Conservation (phyloP, 2,888 invertebrate genomes). For the Zaprionus bogoriensis region DNA sequence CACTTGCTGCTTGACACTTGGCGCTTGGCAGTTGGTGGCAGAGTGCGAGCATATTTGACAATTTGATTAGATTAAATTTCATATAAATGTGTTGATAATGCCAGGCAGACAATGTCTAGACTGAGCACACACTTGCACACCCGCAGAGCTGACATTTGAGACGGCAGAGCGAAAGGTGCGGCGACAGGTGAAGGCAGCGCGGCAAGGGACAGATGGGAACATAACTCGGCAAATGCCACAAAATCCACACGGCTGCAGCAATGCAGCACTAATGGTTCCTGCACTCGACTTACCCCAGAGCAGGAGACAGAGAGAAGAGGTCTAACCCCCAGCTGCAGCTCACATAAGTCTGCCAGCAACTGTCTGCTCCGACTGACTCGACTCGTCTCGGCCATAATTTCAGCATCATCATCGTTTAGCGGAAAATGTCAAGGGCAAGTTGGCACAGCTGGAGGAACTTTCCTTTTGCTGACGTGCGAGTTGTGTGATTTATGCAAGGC, state of each 20-base stretch:
- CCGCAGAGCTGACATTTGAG: constrained; percentile 51
- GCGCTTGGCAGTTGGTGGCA: too few species aligned
- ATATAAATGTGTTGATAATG: constrained; percentile 72
- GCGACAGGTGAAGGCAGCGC: background rate
- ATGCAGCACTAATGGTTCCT: constrained; percentile 72
- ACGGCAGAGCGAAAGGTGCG: constrained; percentile 44
- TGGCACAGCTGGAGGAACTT: constrained; percentile 34
- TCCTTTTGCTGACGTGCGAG: constrained; percentile 33
- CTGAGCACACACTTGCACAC: constrained; percentile 44
- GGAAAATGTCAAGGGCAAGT: constrained; percentile 46
- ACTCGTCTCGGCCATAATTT: constrained; percentile 18
- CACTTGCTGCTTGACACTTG: too few species aligned
- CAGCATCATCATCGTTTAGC: constrained; percentile 51
- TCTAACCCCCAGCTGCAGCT: too few species aligned
- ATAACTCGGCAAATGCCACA: constrained; percentile 65
- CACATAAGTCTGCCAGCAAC: constrained; percentile 38
- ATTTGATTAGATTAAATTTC: constrained; percentile 68
- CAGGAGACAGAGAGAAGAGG: too few species aligned
- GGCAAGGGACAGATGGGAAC: constrained; percentile 25
- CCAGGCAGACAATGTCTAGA: constrained; percentile 66
- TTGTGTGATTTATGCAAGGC: constrained; percentile 56
- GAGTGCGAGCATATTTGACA: constrained; percentile 60
- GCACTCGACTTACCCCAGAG: constrained; percentile 46
- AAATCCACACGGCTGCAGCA: constrained; percentile 61
- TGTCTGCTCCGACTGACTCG: constrained; percentile 29